Conservation (phyloP, 2,888 invertebrate species). For the Neuroscelio doddi region DNA sequence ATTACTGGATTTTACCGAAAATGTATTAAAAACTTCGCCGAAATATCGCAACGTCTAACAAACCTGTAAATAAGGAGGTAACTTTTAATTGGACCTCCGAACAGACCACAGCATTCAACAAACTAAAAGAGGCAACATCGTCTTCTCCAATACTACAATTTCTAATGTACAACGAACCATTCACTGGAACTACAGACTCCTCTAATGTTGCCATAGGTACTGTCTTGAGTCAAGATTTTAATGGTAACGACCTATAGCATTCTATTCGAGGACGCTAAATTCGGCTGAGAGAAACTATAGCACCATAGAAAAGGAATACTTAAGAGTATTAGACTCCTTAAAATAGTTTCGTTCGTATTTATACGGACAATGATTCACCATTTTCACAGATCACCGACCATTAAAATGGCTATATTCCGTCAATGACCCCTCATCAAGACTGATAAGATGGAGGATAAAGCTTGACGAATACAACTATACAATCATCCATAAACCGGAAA, state of each 20-base stretch:
- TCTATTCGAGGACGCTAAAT: conserved; percentile 22
- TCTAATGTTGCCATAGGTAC: conserved; percentile 30
- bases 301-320: conserved; percentile 39
- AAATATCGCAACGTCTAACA: conserved; percentile 5
- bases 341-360: conserved; percentile 33
- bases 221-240: conserved; percentile 31
- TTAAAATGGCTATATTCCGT: conserved; percentile 18
- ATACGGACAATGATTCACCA: conserved; percentile 20
- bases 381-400: conserved; percentile 28
- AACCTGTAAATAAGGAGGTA: neutral
- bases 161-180: no score
- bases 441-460: conserved; percentile 16
- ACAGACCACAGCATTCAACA: conserved; percentile 9
- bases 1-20: conserved; percentile 10
- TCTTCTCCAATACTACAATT: no score
- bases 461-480: conserved; percentile 16
- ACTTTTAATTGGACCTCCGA: no score
- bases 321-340: conserved; percentile 23
- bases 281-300: conserved; percentile 35
- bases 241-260: conserved; percentile 35
- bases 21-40: conserved; percentile 8
- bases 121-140: conserved; percentile 27
- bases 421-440: conserved; percentile 11
- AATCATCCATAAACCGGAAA: conserved; percentile 14
- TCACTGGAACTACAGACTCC: conserved; percentile 42